Conservation (phyloP, 2,888 invertebrate genomes). For the Drosophila quasianomalipes region DNA sequence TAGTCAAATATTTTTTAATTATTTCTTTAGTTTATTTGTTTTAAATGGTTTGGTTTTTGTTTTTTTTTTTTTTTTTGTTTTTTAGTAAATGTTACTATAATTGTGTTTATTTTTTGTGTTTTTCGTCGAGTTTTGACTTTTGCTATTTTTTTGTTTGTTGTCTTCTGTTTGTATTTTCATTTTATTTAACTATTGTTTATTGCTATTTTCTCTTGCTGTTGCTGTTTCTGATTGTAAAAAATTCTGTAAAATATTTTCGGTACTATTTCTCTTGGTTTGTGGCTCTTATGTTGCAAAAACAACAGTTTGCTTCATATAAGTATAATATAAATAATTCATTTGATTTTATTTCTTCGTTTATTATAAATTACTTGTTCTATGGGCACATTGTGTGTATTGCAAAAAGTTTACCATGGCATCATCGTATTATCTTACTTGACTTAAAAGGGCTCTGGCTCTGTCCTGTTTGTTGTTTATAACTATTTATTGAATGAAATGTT, state of each 20-base stretch:
- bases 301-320: conserved; percentile 58
- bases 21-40: conserved; percentile 22
- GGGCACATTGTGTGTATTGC: conserved; percentile 82
- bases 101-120: conserved; percentile 46
- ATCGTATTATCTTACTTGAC: conserved; percentile 12
- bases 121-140: conserved; percentile 53
- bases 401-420: conserved; percentile 47
- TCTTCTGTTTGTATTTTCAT: conserved; percentile 46
- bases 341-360: conserved; percentile 46
- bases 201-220: conserved; percentile 20
- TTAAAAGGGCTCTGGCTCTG: conserved; percentile 5
- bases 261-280: conserved; percentile 74
- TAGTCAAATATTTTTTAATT: conserved; percentile 62
- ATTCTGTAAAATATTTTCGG: conserved; percentile 80
- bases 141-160: conserved; percentile 60
- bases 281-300: conserved; percentile 70
- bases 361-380: conserved; percentile 81
- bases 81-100: conserved; percentile 68
- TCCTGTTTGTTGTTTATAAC: conserved; percentile 2
- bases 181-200: conserved; percentile 58
- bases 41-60: conserved; percentile 15
- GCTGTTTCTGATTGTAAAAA: conserved; percentile 68
- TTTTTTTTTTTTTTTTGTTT: conserved; percentile 20
- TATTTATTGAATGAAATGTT: conserved; percentile 18
- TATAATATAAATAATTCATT: conserved; percentile 78